Evolutionary conservation across 2,888 invertebrate species (phyloP).

Genomic region (Lampropteryx suffumata): DNA sequence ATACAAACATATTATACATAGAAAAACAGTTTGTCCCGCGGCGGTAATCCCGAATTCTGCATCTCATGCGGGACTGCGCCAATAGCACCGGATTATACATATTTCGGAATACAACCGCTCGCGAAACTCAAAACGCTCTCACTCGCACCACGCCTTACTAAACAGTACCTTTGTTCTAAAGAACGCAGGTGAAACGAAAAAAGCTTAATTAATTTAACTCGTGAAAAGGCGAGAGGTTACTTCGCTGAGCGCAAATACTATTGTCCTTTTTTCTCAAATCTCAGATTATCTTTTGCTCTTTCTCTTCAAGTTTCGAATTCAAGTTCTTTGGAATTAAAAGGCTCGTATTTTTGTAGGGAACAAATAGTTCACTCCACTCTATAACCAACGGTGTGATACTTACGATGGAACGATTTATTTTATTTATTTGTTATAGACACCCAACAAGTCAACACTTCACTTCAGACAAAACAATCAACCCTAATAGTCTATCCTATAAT

Average conservation of each 20-base stretch:
- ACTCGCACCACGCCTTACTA: slow-evolving; percentile 7
- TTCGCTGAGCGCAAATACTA: slow-evolving; percentile 28
- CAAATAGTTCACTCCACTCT: slow-evolving; percentile 10
- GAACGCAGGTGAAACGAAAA: slow-evolving; percentile 50
- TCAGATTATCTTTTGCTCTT: slow-evolving; percentile 37
- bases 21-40: no score
- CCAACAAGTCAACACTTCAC: no score
- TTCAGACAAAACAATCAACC: no score
- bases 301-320: slow-evolving; percentile 26
- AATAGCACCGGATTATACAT: no score
- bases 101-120: no score
- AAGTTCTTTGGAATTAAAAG: slow-evolving; percentile 22
- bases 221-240: slow-evolving; percentile 38
- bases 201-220: slow-evolving; percentile 71
- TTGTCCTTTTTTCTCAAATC: slow-evolving; percentile 38
- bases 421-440: no score
- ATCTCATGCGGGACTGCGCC: no score
- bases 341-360: not conserved
- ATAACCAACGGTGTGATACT: no score
- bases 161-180: slow-evolving; percentile 32
- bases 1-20: no score
- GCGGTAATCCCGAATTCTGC: no score
- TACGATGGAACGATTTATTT: no score
- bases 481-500: no score
- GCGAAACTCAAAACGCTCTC: slow-evolving; percentile 1